Percentiles rank a stretch among this genome's conserved stretches.
Evolutionary conservation across 2,888 invertebrate species (phyloP).

Genomic region (Marronus borbonicus): DNA sequence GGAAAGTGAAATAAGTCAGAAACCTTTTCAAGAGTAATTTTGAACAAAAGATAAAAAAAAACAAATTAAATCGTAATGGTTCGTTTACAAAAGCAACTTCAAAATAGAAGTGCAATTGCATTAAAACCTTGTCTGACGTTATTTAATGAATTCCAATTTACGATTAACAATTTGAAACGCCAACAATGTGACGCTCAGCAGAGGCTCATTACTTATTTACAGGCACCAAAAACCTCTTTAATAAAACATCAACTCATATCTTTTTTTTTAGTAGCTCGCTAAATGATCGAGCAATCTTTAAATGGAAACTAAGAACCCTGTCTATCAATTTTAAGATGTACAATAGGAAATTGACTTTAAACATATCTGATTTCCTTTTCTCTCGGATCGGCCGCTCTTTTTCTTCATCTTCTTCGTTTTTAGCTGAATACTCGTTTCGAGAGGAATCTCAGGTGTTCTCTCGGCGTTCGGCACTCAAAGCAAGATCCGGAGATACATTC

Average conservation of each 20-base stretch:
- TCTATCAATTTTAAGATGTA: constrained; percentile 66
- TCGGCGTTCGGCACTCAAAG: constrained; percentile 58
- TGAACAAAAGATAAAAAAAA: constrained; percentile 20
- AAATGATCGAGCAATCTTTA: constrained; percentile 65
- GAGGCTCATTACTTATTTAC: constrained; percentile 47
- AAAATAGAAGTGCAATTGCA: constrained; percentile 48
- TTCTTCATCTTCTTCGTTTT: constrained; percentile 49
- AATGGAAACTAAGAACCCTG: constrained; percentile 66
- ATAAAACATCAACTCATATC: constrained; percentile 47
- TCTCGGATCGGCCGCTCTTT: constrained; percentile 62
- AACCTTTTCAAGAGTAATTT: constrained; percentile 12
- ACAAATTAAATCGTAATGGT: constrained; percentile 43
- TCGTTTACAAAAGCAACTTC: constrained; percentile 23
- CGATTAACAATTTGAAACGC: constrained; percentile 49
- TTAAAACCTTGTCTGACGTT: constrained; percentile 43
- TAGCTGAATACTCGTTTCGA: constrained; percentile 48
- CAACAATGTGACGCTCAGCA: constrained; percentile 49
- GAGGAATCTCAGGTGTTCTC: constrained; percentile 61
- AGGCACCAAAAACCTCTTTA: constrained; percentile 46
- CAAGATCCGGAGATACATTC: constrained; percentile 62
- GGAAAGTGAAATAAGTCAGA: background rate
- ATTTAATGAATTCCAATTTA: constrained; percentile 50
- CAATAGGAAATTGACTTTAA: constrained; percentile 69
- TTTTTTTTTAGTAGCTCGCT: constrained; percentile 64
- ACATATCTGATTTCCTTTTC: constrained; percentile 68